Conservation (phyloP, 2,113 vertebrate genomes). For the Cygnus buccinator region DNA sequence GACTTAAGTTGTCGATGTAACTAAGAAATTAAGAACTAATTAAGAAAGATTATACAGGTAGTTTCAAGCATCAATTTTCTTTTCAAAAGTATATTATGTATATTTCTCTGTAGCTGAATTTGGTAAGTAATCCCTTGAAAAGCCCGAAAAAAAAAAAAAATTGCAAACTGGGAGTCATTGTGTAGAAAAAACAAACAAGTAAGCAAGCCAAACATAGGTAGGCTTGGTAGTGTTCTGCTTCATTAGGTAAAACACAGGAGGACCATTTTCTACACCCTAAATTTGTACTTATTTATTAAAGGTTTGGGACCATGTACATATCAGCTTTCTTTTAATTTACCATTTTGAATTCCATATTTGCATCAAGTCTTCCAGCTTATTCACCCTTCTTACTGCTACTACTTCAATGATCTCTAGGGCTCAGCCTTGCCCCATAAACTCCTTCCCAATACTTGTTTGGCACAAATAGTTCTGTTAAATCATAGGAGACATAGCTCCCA, state of each 20-base stretch:
- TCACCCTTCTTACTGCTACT: background rate
- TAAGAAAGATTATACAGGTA: background rate
- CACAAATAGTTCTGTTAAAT: background rate
- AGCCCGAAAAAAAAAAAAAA: background rate
- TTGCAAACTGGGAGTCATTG: background rate
- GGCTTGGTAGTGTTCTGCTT: background rate
- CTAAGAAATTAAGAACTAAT: background rate
- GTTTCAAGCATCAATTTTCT: background rate
- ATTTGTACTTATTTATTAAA: background rate
- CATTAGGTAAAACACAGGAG: background rate
- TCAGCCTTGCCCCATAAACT: background rate
- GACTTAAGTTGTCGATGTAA: background rate
- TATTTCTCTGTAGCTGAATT: background rate
- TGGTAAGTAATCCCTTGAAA: background rate
- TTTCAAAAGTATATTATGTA: background rate
- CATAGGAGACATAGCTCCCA: background rate
- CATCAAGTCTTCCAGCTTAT: background rate
- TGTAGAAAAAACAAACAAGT: background rate
- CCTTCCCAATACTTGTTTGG: fast-evolving
- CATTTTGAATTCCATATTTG: background rate
- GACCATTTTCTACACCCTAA: background rate
- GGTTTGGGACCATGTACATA: background rate
- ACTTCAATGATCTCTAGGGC: background rate
- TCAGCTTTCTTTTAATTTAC: background rate
- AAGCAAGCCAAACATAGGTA: background rate